A percentile compares a stretch with the other conserved stretches of the same genome.
Evolutionary conservation across 2,113 vertebrate genomes (phyloP).

Genomic region (Saiga tatarica): DNA sequence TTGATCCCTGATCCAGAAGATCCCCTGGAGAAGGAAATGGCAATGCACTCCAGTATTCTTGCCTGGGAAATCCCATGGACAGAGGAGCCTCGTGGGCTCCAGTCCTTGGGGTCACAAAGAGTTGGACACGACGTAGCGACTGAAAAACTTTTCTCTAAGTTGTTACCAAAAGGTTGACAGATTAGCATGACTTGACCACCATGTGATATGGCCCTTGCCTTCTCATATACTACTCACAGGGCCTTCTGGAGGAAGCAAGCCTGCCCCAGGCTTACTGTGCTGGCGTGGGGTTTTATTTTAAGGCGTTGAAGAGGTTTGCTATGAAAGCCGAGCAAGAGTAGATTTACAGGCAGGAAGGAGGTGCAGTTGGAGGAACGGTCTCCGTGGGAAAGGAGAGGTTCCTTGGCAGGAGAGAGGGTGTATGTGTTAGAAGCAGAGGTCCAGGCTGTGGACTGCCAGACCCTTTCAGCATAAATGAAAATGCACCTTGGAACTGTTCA

Average conservation of each 20-base stretch:
- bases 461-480: background rate
- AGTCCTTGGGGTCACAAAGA: background rate
- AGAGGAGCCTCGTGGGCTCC: background rate
- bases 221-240: background rate
- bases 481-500: background rate
- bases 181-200: background rate
- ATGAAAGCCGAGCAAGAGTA: background rate
- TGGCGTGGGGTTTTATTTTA: background rate
- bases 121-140: background rate
- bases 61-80: background rate
- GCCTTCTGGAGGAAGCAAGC: background rate
- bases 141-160: background rate
- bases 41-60: background rate
- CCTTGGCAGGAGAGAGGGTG: background rate
- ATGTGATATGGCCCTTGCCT: background rate
- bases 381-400: background rate
- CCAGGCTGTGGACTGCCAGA: background rate
- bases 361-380: background rate
- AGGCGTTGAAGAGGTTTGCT: background rate
- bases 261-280: background rate
- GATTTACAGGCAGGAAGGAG: background rate
- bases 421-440: background rate
- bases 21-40: background rate
- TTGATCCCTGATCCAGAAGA: background rate
- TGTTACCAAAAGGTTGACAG: background rate